phyloP scores from a whole-genome alignment of 1,140 invertebrate species.

The Ridgeia piscesae region DNA sequence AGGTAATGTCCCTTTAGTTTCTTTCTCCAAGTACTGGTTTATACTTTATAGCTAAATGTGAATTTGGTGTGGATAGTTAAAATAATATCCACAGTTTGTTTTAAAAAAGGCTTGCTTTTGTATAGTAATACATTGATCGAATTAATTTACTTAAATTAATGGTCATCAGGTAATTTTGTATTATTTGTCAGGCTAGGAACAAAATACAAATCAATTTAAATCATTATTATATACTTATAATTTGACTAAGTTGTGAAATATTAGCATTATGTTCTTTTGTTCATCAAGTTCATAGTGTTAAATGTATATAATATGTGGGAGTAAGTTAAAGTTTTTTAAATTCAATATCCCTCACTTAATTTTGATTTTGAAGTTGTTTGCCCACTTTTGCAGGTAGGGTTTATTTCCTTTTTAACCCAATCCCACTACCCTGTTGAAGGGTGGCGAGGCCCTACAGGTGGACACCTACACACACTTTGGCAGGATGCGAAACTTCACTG shows the following conservation, averaged over 20 bases:
- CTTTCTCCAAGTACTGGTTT: too few species aligned
- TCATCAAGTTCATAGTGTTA: neutral
- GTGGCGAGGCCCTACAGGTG: conserved; percentile 67
- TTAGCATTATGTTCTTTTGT: neutral
- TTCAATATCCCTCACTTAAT: neutral
- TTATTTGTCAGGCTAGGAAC: too few species aligned
- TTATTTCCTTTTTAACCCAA: conserved; percentile 69
- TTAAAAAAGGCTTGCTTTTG: too few species aligned
- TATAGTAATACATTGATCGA: too few species aligned
- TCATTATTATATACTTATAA: neutral
- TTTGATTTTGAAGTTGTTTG: neutral
- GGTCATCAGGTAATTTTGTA: too few species aligned
- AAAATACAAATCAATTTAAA: too few species aligned
- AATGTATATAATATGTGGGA: neutral
- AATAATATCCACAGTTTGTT: too few species aligned
- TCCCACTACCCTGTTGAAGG: conserved; percentile 72
- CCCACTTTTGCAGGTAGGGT: conserved; percentile 64
- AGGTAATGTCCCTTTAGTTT: conserved; percentile 58
- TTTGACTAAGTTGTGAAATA: neutral
- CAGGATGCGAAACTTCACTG: conserved; percentile 63
- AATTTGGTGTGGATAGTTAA: too few species aligned
- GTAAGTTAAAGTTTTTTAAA: neutral
- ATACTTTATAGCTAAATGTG: too few species aligned
- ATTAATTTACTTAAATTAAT: too few species aligned
- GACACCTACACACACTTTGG: conserved; percentile 73